These are phyloP conservation scores for Falco berigora DNA, from an alignment of 2,797 vertebrate genomes.

Conservation along the genomic window DNA sequence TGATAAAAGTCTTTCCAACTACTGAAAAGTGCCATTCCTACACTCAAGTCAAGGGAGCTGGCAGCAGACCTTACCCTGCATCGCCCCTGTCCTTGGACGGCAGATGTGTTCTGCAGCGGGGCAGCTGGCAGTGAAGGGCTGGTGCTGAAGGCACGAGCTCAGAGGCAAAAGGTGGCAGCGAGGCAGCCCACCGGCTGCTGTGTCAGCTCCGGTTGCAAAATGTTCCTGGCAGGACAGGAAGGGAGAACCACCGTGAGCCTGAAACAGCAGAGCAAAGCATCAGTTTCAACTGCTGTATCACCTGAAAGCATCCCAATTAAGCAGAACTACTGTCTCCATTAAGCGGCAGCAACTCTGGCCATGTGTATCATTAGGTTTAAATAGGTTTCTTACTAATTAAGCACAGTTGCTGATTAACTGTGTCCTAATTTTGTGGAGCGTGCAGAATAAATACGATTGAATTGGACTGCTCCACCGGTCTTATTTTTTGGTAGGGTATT, in stretches of 20 bases:
- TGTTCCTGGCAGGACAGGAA: background rate
- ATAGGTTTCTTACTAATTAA: slow-evolving; percentile 34
- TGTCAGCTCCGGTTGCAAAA: background rate
- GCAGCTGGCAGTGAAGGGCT: background rate
- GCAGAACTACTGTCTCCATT: background rate
- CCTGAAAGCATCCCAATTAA: background rate
- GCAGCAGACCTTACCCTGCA: background rate
- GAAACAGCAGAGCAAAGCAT: background rate
- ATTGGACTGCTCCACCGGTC: background rate
- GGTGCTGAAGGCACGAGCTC: background rate
- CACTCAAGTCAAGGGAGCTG: background rate
- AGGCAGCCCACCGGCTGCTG: background rate
- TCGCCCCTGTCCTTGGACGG: accelerated
- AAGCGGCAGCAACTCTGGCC: background rate
- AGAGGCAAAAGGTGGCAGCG: background rate
- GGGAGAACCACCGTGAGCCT: background rate
- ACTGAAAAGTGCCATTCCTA: accelerated
- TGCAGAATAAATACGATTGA: background rate
- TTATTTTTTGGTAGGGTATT: background rate
- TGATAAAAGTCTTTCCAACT: background rate
- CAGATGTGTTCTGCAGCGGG: background rate
- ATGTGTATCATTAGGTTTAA: background rate
- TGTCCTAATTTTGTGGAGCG: background rate
- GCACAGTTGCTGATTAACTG: background rate
- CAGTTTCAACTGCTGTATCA: background rate